Evolutionary conservation across 2,888 invertebrate species (phyloP).

Genomic region (Stomorhina lunata): DNA sequence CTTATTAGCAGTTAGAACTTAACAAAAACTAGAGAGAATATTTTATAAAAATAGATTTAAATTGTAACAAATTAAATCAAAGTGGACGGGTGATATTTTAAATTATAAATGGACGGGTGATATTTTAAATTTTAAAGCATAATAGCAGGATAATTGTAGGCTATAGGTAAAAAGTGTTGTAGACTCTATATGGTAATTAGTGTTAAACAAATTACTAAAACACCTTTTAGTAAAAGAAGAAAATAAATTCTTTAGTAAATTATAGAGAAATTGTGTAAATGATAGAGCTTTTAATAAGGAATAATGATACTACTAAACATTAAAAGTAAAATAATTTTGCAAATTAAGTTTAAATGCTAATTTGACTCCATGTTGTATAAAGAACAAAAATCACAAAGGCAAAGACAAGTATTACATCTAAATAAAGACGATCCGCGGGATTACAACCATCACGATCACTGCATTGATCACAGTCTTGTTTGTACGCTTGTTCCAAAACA

Average conservation of each 20-base stretch:
- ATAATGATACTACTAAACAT: too few species aligned
- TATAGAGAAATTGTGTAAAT: too few species aligned
- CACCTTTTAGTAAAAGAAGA: slow-evolving; percentile 17
- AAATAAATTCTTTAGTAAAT: slow-evolving; percentile 1
- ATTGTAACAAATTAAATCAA: slow-evolving; percentile 38
- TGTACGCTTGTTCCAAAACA: neutral
- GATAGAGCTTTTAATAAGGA: too few species aligned
- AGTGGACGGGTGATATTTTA: slow-evolving; percentile 1
- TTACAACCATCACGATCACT: slow-evolving; percentile 60
- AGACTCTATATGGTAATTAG: slow-evolving; percentile 28
- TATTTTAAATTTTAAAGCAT: neutral
- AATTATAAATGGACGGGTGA: neutral
- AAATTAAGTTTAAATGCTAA: too few species aligned
- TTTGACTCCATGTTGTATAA: too few species aligned
- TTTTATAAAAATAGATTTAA: slow-evolving; percentile 40
- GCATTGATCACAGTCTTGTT: slow-evolving; percentile 59
- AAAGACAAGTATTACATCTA: too few species aligned
- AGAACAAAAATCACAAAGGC: too few species aligned
- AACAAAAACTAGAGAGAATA: slow-evolving; percentile 9
- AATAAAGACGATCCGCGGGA: slow-evolving; percentile 65
- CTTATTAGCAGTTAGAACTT: neutral
- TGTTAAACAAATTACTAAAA: slow-evolving; percentile 49
- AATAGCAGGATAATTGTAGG: slow-evolving; percentile 22
- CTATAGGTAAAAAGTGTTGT: neutral
- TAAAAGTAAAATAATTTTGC: too few species aligned